A percentile compares a stretch with the other conserved stretches of the same genome.
phyloP scores from a whole-genome alignment of 2,113 vertebrate species.

The Gobiocypris rarus region DNA sequence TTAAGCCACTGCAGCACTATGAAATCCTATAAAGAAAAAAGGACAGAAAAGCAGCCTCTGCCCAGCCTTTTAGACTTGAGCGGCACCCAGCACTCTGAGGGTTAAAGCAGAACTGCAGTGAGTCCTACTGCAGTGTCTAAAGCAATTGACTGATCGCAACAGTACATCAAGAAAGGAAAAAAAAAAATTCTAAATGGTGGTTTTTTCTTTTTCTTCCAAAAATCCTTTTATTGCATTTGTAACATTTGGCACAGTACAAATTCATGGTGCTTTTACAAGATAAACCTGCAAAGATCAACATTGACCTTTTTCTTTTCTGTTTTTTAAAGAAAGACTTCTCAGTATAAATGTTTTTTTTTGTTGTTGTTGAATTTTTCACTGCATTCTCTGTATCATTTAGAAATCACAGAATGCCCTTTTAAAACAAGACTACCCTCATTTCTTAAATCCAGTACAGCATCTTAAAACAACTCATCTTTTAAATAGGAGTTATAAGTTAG shows the following conservation, averaged over 20 bases:
- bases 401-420: slow-evolving; percentile 82
- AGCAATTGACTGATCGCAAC: slow-evolving; percentile 76
- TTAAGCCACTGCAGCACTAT: not conserved
- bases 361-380: slow-evolving; percentile 63
- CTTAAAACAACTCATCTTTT: slow-evolving; percentile 82
- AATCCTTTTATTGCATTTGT: slow-evolving; percentile 91
- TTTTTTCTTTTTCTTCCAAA: slow-evolving; percentile 75
- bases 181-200: slow-evolving; percentile 65
- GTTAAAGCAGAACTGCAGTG: slow-evolving; percentile 84
- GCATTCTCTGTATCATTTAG: slow-evolving; percentile 83
- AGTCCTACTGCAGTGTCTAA: slow-evolving; percentile 85
- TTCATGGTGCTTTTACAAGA: slow-evolving; percentile 87
- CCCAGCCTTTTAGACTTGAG: slow-evolving; percentile 16
- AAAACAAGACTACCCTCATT: slow-evolving; percentile 78
- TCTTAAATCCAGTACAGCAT: slow-evolving; percentile 80
- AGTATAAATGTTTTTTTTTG: slow-evolving; percentile 79
- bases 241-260: slow-evolving; percentile 95
- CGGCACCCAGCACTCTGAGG: slow-evolving; percentile 67
- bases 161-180: slow-evolving; percentile 67
- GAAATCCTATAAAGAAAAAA: not conserved
- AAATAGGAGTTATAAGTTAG: slow-evolving; percentile 95
- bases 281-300: slow-evolving; percentile 88
- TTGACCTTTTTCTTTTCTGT: slow-evolving; percentile 70
- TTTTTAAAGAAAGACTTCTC: slow-evolving; percentile 82
- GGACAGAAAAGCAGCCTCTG: not conserved